Evolutionary conservation across 2,888 invertebrate species (phyloP).

Genomic region (Drosophila nr. perissopoda): DNA sequence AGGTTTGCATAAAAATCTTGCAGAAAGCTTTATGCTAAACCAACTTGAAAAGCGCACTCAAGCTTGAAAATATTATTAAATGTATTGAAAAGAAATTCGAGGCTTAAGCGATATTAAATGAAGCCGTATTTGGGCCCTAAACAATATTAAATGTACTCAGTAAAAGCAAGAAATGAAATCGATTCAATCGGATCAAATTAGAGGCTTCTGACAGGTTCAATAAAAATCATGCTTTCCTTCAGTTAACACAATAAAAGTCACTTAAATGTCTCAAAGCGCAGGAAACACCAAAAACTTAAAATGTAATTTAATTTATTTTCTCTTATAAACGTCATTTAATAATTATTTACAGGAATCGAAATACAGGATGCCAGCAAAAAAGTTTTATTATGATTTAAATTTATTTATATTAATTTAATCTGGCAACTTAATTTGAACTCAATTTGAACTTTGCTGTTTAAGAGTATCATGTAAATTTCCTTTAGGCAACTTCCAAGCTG

Average conservation of each 20-base stretch:
- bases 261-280: not conserved
- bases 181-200: not conserved
- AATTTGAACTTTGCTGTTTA: not conserved
- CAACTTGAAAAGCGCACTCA: not conserved
- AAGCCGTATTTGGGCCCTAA: rapidly evolving
- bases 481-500: not conserved
- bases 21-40: not conserved
- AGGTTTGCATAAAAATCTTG: not conserved
- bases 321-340: not conserved
- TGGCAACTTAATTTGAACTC: not conserved
- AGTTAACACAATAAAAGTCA: not conserved
- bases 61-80: not conserved
- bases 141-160: not conserved
- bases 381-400: not conserved
- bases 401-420: not conserved
- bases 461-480: not conserved
- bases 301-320: not conserved
- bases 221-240: not conserved
- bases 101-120: not conserved
- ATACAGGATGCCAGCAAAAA: no score
- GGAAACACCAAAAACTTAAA: not conserved
- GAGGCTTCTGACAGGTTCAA: not conserved
- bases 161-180: not conserved
- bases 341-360: not conserved
- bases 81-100: not conserved